phyloP scores from a whole-genome alignment of 2,797 vertebrate genomes.

The Sciurus carolinensis region DNA sequence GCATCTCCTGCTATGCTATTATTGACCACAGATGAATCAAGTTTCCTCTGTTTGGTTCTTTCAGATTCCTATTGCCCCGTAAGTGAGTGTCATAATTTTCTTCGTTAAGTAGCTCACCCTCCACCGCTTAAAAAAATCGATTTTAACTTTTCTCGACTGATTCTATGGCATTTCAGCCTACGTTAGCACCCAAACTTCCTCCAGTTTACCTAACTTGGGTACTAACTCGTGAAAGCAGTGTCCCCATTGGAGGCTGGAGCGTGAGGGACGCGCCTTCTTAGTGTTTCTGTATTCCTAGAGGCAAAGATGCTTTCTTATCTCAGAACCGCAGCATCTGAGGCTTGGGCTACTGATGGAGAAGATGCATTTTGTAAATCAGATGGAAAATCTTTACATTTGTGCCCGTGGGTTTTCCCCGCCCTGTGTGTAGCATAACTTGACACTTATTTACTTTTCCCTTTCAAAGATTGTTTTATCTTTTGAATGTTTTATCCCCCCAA shows the following conservation, averaged over 20 bases:
- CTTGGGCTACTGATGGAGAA: conserved; percentile 44
- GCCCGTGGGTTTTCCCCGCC: neutral
- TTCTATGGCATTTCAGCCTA: conserved; percentile 89
- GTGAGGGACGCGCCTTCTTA: conserved; percentile 49
- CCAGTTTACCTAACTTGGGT: conserved; percentile 75
- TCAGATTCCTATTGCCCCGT: neutral
- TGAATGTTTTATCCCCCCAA: conserved; percentile 39
- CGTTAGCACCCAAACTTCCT: conserved; percentile 82
- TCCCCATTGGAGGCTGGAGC: conserved; percentile 58
- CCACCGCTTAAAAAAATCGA: neutral
- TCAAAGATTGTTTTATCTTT: conserved; percentile 71
- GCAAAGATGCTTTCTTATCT: conserved; percentile 77
- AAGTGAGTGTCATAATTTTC: neutral
- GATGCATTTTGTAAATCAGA: conserved; percentile 67
- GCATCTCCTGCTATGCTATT: neutral
- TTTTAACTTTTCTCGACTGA: conserved; percentile 87
- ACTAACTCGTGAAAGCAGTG: conserved; percentile 67
- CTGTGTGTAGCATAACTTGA: neutral
- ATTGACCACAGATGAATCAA: neutral
- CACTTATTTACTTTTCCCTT: conserved; percentile 54
- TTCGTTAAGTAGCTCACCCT: neutral
- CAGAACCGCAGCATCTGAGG: conserved; percentile 65
- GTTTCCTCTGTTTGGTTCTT: neutral
- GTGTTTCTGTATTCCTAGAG: conserved; percentile 73
- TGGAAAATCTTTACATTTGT: conserved; percentile 53